These are phyloP conservation scores for Blastobasis adustella DNA, from an alignment of 2,888 invertebrate genomes.

Conservation along the genomic window DNA sequence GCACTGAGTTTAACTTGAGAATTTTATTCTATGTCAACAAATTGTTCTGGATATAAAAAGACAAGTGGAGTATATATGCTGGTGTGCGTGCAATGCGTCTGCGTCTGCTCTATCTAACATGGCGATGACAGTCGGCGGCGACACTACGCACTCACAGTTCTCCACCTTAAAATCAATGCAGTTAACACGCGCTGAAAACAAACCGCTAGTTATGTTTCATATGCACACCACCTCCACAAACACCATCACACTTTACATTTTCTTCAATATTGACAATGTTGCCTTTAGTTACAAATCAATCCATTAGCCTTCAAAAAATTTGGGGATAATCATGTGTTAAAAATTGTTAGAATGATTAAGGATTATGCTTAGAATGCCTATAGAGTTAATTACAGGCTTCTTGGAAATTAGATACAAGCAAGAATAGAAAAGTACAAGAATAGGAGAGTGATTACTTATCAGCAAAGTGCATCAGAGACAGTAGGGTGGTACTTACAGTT, in stretches of 20 bases:
- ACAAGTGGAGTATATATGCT: conserved; percentile 31
- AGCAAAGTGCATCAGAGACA: too few species aligned
- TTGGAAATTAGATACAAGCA: conserved; percentile 7
- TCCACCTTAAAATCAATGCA: conserved; percentile 77
- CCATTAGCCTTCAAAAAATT: too few species aligned
- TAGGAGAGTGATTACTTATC: background rate
- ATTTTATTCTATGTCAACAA: conserved; percentile 21
- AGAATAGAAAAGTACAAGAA: conserved; percentile 11
- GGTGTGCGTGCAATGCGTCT: conserved; percentile 34
- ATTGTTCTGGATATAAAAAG: conserved; percentile 41
- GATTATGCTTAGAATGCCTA: too few species aligned
- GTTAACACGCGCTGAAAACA: conserved; percentile 76
- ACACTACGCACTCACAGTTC: conserved; percentile 75
- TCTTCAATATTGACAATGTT: background rate
- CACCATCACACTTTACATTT: conserved; percentile 8
- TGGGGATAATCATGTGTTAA: too few species aligned
- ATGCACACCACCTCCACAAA: conserved; percentile 38
- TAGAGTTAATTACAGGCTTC: background rate
- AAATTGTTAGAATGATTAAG: too few species aligned
- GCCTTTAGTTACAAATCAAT: background rate
- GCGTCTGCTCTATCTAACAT: conserved; percentile 47
- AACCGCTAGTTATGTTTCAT: conserved; percentile 63
- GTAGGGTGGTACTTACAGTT: conserved; percentile 84
- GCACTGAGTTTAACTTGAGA: background rate
- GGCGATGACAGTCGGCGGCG: conserved; percentile 63